Evolutionary conservation across 1,140 invertebrate genomes (phyloP), one percentile per base, ranked within the genome.

Genomic region (Cydia amplana): DNA sequence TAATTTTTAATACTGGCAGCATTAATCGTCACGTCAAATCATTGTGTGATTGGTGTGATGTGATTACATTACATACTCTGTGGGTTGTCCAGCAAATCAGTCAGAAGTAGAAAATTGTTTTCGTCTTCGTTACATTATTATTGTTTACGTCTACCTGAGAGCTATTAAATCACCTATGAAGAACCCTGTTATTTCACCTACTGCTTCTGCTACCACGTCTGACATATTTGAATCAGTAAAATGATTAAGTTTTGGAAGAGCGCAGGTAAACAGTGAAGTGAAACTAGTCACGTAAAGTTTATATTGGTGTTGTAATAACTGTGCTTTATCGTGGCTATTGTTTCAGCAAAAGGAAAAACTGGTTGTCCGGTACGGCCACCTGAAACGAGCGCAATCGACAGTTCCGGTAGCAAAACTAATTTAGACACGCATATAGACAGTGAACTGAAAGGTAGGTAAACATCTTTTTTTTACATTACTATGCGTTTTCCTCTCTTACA

Each of bases 171-270:
- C 70, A 78, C 81, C 76, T 82, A 81, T 83, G 82, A 79, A 79
- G 78, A 83, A 78, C 76, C 78, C 78, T 79, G 75, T 75, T 82
- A 80, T 67, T 67, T 79, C 78, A 74, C 43, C 28, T 40, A 36
- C 6, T 16, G 32, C 9, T 70, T 10, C 9, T 70, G n/a, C n/a
- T 18, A n/a, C 65, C 55, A 64, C 70, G 43, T 74, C 60, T 76
- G 64, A 63, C 63, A 43, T 75, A 64, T 43, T 20, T 55, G 55
- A 75, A 73, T 70, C 79, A 79, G 76, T 70, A 78, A 85, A 85
- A 88, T 93, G 91, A 91, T 93, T 72, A 93, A 93, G 82, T 93
- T 93, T 80, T 93, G 91, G 91, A 93, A 93, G 85, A 93, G 90
- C 80, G 90, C 91, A 87, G 91, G 91, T 93, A 85, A 70, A 67